Percentiles rank a stretch among this genome's conserved stretches.
phyloP scores from a whole-genome alignment of 30 jellyfish, hydroid and myxozoan species.

The Sanderia malayensis region DNA sequence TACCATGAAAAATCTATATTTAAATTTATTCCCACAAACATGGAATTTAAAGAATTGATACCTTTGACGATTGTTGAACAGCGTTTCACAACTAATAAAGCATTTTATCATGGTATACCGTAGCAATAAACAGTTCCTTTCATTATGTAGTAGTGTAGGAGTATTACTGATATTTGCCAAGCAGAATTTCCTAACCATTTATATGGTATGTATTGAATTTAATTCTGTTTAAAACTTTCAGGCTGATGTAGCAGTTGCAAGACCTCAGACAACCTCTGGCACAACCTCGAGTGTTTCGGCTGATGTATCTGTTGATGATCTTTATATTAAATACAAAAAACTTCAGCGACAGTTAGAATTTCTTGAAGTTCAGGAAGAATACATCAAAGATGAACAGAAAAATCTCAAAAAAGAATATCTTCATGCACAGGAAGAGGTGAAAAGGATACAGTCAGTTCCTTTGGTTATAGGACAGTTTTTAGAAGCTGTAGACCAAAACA shows the following conservation, averaged over 20 bases:
- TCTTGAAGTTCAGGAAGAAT: slow-evolving; percentile 92
- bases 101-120: too few relatives aligned
- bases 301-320: slow-evolving; percentile 74
- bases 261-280: slow-evolving; percentile 64
- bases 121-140: too few relatives aligned
- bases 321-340: slow-evolving; percentile 77
- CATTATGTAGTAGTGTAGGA: too few relatives aligned
- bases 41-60: too few relatives aligned
- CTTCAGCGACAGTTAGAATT: slow-evolving; percentile 86
- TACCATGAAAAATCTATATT: too few relatives aligned
- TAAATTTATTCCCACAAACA: too few relatives aligned
- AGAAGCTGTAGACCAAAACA: slow-evolving; percentile 93
- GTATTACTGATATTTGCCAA: too few relatives aligned
- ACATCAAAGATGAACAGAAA: slow-evolving; percentile 93
- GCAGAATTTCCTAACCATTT: neutral
- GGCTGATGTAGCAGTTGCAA: slow-evolving; percentile 57
- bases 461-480: slow-evolving; percentile 94
- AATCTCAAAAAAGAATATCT: slow-evolving; percentile 82
- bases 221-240: slow-evolving; percentile 7
- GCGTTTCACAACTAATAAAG: too few relatives aligned
- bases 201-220: neutral
- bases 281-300: slow-evolving; percentile 27
- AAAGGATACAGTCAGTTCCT: slow-evolving; percentile 95
- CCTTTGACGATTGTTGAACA: too few relatives aligned
- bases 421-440: slow-evolving; percentile 97